Evolutionary conservation across 2,888 invertebrate genomes (phyloP), one percentile per base, ranked within the genome.

Genomic region (Lamellibrachia columna): DNA sequence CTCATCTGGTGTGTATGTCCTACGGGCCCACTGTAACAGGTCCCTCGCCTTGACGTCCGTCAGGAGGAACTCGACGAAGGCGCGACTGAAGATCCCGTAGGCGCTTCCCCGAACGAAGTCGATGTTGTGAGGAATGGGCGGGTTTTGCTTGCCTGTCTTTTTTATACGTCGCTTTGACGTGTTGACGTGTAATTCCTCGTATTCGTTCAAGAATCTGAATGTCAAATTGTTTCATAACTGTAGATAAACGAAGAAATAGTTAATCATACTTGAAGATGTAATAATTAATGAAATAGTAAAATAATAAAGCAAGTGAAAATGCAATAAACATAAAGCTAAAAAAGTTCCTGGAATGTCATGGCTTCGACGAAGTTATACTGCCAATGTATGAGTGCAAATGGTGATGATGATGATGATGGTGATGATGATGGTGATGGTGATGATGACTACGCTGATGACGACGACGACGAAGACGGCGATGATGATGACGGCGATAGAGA

Each of bases 1-100:
- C 93, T 96, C 96, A 93, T 96, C 96, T 1, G 96, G 96, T 92
- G 95, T 96, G 90, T 93, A 94, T 3, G 96, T 95, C 22, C 94
- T 95, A 22, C 94, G 93, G n/a, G 95, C 94, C 96, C 96, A 96
- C 40, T 95, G 93, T 28, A 96, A 93, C 15, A 96, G 93, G 60
- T 95, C 95, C 55, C 94, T 93, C 7, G 96, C 95, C n/a, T 92
- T 93, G 52, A 93, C 91, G 93, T 96, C 95, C 8, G 94, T 93
- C 7, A 96, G 91, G 0, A 96, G 94, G 94, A 95, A 96, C 7
- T 95, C 93, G 8, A 96, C 95, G 93, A 96, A 96, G 6, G 93
- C 93, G 22, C 96, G 93, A 90, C 95, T 96, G 93, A 96, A 96
- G 0, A 96, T 94, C 3, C 96, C 96, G 93, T 96, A 96, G 0